A percentile compares a stretch with the other conserved stretches of the same genome.
Conservation (phyloP, 2,797 vertebrate genomes). For the Psittacula echo region DNA sequence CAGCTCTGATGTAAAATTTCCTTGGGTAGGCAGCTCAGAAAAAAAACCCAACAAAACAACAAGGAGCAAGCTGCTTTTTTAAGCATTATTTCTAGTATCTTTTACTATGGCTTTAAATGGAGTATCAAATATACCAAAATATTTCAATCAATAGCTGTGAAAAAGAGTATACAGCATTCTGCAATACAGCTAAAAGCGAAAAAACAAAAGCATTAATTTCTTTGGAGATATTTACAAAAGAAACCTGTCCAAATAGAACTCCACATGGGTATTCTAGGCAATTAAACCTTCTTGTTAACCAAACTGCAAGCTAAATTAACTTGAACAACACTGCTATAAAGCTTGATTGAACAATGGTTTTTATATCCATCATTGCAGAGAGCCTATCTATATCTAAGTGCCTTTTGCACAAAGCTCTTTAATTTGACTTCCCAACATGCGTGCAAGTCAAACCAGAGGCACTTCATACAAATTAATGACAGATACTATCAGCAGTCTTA, state of each 20-base stretch:
- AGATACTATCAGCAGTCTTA: neutral
- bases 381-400: neutral
- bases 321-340: neutral
- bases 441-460: neutral
- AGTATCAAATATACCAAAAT: neutral
- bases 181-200: neutral
- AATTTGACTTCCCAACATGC: neutral
- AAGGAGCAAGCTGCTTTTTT: neutral
- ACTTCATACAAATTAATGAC: neutral
- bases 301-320: neutral
- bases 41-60: neutral
- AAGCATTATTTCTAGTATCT: neutral
- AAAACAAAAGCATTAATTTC: neutral
- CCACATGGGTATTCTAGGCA: neutral
- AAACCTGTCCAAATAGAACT: neutral
- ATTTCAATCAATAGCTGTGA: neutral
- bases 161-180: neutral
- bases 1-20: neutral
- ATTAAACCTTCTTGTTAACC: neutral
- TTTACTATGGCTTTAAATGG: conserved; percentile 17
- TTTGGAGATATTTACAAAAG: neutral
- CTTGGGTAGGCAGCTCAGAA: neutral
- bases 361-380: neutral
- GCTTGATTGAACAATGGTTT: neutral
- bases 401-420: neutral